These are phyloP conservation scores for Tangara arthus DNA, from an alignment of 2,797 vertebrate species.

Conservation along the genomic window DNA sequence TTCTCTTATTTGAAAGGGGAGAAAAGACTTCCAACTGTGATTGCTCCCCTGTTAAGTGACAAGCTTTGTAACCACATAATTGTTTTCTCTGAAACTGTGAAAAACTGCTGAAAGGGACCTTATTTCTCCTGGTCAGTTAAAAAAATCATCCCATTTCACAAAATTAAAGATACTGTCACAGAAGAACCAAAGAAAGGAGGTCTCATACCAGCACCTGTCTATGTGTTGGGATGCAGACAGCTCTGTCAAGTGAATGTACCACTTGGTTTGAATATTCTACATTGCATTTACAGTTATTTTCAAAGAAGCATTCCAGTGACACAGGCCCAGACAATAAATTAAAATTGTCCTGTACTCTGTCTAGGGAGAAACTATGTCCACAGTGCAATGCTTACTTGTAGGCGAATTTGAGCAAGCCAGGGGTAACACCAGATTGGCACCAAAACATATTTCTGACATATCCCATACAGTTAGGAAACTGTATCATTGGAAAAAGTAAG, in stretches of 20 bases:
- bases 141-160: not conserved
- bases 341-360: not conserved
- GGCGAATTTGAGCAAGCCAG: not conserved
- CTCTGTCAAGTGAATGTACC: not conserved
- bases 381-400: not conserved
- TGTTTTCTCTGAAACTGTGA: not conserved
- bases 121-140: not conserved
- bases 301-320: not conserved
- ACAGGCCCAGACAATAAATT: not conserved
- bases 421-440: not conserved
- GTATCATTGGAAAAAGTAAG: not conserved
- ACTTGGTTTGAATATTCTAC: not conserved
- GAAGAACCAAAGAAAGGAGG: not conserved
- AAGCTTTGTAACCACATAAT: not conserved
- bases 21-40: not conserved
- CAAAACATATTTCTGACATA: not conserved
- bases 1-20: not conserved
- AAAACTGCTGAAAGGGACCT: not conserved
- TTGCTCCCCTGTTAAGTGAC: not conserved
- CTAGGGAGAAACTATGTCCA: not conserved
- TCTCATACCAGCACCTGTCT: not conserved
- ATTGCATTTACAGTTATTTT: not conserved
- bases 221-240: not conserved
- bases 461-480: not conserved
- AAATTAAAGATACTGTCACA: not conserved